Evolutionary conservation across 2,113 vertebrate genomes (phyloP), one percentile per base, ranked within the genome.

Genomic region (Hydrochoerus hydrochaeris): DNA sequence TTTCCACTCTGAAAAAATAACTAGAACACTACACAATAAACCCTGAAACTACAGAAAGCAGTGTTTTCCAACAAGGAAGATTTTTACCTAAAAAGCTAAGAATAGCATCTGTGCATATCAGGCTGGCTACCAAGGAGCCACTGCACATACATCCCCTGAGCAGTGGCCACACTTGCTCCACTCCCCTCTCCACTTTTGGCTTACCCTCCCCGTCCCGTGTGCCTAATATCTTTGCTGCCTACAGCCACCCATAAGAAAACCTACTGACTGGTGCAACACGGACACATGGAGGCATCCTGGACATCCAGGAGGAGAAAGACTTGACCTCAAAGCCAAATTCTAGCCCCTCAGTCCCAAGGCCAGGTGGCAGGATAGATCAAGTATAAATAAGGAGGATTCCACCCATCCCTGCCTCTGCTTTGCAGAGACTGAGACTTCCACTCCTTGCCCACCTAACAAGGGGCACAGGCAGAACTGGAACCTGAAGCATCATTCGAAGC

Each of bases 1-100:
- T 92, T 90, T 95, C 44, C 35, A 87, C 54, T 57, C 24, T 46
- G 44, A 89, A 89, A 96, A 86, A 30, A 54, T 82, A 90, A 90
- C 13, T 75, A 73, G 7, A 91, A 35, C 10, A 12, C n/a, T n/a
- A n/a, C 6, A 41, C 17, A 88, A 62, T 38, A 83, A 95, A 44
- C 49, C n/a, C n/a, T 63, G 35, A 81, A 63, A 77, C 52, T 19
- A 95, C 5, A 80, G 20, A 14, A 41, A 44, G 10, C 75, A 78
- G 84, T 85, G 95, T 30, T 90, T 92, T 75, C 82, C 75, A 35
- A 83, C 69, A 69, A 92, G 24, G 35, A 86, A 87, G 52, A 87
- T 81, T 77, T 71, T 26, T 44, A 91, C 82, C 54, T 6, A 41
- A 77, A 94, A 81, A 75, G 7, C 35, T 91, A 71, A 46, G 41